Evolutionary conservation across 2,113 vertebrate genomes (phyloP).

Genomic region (Crotalus viridis): DNA sequence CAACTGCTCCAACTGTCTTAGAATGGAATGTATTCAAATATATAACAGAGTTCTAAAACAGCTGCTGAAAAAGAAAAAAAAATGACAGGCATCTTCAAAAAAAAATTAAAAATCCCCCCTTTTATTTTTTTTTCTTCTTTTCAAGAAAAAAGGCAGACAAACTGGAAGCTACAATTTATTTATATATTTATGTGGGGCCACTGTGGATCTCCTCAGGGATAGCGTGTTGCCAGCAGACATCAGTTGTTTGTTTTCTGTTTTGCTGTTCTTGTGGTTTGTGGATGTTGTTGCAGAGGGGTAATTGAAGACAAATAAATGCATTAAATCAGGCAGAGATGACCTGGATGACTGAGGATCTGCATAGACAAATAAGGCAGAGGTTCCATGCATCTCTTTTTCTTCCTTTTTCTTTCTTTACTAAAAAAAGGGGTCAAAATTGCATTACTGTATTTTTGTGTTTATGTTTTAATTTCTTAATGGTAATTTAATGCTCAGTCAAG

Average conservation of each 20-base stretch:
- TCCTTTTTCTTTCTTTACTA: neutral
- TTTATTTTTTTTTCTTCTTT: neutral
- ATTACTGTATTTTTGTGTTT: neutral
- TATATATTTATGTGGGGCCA: neutral
- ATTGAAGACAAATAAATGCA: neutral
- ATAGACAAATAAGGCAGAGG: neutral
- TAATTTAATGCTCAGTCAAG: neutral
- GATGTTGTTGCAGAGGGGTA: neutral
- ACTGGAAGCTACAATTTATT: neutral
- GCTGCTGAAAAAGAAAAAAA: neutral
- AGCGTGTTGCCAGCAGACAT: neutral
- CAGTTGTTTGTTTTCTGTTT: neutral
- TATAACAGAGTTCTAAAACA: neutral
- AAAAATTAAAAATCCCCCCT: neutral
- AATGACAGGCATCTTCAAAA: neutral
- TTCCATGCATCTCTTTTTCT: neutral
- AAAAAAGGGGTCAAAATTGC: neutral
- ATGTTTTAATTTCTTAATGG: neutral
- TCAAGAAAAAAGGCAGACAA: neutral
- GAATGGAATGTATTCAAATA: constrained; percentile 25
- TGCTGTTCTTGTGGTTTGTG: neutral
- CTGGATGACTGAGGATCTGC: neutral
- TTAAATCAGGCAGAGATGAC: neutral
- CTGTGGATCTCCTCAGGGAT: neutral
- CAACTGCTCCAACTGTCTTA: neutral